Percentiles rank a stretch among this genome's conserved stretches.
These are phyloP conservation scores for Sminthurides aquaticus DNA, from an alignment of 2,888 invertebrate species.

Conservation along the genomic window DNA sequence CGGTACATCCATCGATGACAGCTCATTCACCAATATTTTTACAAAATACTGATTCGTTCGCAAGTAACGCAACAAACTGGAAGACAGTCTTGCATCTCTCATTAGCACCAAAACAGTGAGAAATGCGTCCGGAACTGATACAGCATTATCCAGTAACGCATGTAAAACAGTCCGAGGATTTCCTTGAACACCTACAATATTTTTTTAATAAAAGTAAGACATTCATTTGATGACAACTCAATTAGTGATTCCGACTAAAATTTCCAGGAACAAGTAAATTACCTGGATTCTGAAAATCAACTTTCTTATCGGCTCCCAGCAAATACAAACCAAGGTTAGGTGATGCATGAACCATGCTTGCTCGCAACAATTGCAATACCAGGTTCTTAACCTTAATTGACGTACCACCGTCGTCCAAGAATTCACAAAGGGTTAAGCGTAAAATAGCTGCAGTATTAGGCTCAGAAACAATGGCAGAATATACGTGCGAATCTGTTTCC, in stretches of 20 bases:
- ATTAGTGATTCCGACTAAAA: not conserved
- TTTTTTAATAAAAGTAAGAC: not conserved
- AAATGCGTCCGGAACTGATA: conserved; percentile 45
- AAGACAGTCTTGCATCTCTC: conserved; percentile 33
- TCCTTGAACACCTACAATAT: conserved; percentile 53
- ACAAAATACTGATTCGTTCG: conserved; percentile 35
- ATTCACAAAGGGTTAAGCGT: conserved; percentile 33
- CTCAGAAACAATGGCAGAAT: conserved; percentile 32
- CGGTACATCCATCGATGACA: conserved; percentile 38
- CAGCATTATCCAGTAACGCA: conserved; percentile 54
- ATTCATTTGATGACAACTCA: not conserved
- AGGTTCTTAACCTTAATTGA: conserved; percentile 57
- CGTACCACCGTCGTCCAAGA: conserved; percentile 23
- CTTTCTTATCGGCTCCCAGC: conserved; percentile 74
- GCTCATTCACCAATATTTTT: conserved; percentile 29
- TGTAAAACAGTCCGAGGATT: conserved; percentile 69
- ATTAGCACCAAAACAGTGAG: conserved; percentile 43
- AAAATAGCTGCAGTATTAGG: conserved; percentile 29
- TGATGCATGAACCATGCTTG: conserved; percentile 65
- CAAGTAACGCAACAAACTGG: conserved; percentile 36
- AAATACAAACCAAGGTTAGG: conserved; percentile 85
- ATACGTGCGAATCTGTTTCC: conserved; percentile 35
- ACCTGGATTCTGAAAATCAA: conserved; percentile 71
- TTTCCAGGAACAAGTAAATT: conserved; percentile 15
- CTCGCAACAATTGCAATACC: conserved; percentile 66